Evolutionary conservation across 2,888 invertebrate genomes (phyloP).

Genomic region (Piscicola geometra): DNA sequence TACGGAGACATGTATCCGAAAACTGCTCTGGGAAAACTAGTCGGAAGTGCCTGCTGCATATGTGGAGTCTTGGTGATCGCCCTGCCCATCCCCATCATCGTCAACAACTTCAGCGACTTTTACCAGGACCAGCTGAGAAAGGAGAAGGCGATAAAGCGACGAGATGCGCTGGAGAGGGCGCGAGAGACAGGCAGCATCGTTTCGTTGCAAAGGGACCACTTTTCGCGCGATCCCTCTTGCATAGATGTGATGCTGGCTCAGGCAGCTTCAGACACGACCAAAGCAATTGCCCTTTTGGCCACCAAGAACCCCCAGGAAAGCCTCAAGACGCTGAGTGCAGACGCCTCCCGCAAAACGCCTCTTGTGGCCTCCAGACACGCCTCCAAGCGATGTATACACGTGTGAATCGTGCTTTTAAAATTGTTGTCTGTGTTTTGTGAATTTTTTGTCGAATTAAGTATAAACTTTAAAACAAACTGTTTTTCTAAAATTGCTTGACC

Average conservation of each 20-base stretch:
- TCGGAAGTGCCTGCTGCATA: constrained; percentile 99
- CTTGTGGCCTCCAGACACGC: background rate
- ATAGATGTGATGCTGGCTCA: constrained; percentile 34
- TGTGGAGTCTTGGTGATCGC: constrained; percentile 99
- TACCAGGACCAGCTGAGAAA: constrained; percentile 99
- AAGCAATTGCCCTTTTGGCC: constrained; percentile 33
- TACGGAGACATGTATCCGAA: constrained; percentile 97
- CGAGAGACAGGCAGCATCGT: constrained; percentile 96
- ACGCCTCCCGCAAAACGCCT: background rate
- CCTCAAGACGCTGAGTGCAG: background rate
- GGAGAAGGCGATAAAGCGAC: constrained; percentile 92
- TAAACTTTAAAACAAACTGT: no score
- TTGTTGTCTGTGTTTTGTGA: background rate
- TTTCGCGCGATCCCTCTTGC: constrained; percentile 32
- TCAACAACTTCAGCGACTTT: constrained; percentile 99
- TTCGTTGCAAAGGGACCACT: constrained; percentile 57
- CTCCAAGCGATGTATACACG: background rate
- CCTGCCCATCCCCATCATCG: constrained; percentile 99
- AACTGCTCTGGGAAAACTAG: constrained; percentile 96
- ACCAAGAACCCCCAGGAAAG: constrained; percentile 25
- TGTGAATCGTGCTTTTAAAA: background rate
- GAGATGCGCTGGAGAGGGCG: constrained; percentile 93
- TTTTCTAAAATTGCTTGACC: no score
- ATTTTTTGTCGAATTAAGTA: no score
- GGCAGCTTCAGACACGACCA: constrained; percentile 34